A percentile compares a stretch with the other conserved stretches of the same genome.
phyloP scores from a whole-genome alignment of 30 jellyfish, hydroid and myxozoan genomes.

The Aurelia coerulea region DNA sequence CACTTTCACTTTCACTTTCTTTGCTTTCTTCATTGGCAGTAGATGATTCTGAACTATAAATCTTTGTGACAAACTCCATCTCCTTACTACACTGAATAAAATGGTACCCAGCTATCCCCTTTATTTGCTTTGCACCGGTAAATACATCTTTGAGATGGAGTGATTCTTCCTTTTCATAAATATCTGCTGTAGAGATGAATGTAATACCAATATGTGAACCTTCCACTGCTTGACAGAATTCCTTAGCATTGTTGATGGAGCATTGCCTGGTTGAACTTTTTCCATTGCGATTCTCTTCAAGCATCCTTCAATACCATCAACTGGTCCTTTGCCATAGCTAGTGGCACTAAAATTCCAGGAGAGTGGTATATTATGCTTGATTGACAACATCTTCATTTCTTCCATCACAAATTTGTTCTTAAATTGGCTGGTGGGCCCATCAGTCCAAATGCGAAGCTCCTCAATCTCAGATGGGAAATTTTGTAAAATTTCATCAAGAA shows the following conservation, averaged over 20 bases:
- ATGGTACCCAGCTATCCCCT: conserved; percentile 36
- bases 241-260: conserved; percentile 38
- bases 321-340: conserved; percentile 43
- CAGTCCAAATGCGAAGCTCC: conserved; percentile 45
- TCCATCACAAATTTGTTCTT: conserved; percentile 55
- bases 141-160: conserved; percentile 36
- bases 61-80: conserved; percentile 28
- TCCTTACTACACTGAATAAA: conserved; percentile 1
- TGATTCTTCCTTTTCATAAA: conserved; percentile 17
- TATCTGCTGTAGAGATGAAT: conserved; percentile 18
- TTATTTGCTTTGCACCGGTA: conserved; percentile 11
- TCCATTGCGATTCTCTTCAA: conserved; percentile 39
- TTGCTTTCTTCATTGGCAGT: neutral
- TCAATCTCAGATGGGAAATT: conserved; percentile 21
- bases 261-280: conserved; percentile 49
- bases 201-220: conserved; percentile 32
- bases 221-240: conserved; percentile 33
- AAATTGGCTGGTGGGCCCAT: conserved; percentile 75
- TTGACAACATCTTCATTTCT: conserved; percentile 12
- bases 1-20: conserved; percentile 22
- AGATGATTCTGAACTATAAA: neutral
- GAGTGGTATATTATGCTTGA: neutral
- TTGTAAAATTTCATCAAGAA: conserved; percentile 24
- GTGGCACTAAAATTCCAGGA: conserved; percentile 42
- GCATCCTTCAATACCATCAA: conserved; percentile 37